Base-by-base conservation (phyloP, 1,140 invertebrate genomes). In the Pseudomyrmex concolor region DNA sequence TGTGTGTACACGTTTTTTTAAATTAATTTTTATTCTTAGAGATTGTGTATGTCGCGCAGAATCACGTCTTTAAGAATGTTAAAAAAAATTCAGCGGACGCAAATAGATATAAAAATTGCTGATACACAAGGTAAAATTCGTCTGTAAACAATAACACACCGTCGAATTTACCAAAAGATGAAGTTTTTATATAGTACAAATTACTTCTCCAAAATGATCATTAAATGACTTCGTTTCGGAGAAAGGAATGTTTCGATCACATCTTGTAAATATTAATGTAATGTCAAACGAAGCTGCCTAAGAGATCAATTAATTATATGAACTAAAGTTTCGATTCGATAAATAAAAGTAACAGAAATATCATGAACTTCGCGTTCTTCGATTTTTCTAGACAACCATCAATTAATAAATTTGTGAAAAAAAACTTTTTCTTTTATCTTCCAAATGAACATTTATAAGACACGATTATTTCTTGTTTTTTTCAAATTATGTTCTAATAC, bases 261-360 rank as follows among this genome's bases (percentile, higher is more conserved):
- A 25, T 64, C 3, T 0, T 63, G 19, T 22, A 25, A 9, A 45
- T 59, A 72, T 78, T 45, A 59, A 45, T 67, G 54, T 17, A 10
- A 66, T 78, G 17, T 25, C 50, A 5, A 70, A 59, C 4, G 2
- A 71, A 80, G 19, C 54, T 78, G 64, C 54, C 51, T 59, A 50
- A 48, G 3, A 25, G 0, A 70, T 68, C 34, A 34, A 55, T n/a
- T n/a, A 34, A 59, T 70, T 70, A 59, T 48, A 50, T 2, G 5
- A 62, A 51, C 22, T 19, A 48, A 25, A 13, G 17, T 57, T n/a
- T 59, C 25, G 43, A 0, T 66, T 7, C 15, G 4, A 10, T 78
- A 68, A 78, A 12, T 50, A 59, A 70, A 80, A 19, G 70, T 22
- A 70, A 80, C 48, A 67, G 25, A 48, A 59, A 2, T 7, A 17